phyloP scores from a whole-genome alignment of 1,140 invertebrate species.

The Leucophenga varia region DNA sequence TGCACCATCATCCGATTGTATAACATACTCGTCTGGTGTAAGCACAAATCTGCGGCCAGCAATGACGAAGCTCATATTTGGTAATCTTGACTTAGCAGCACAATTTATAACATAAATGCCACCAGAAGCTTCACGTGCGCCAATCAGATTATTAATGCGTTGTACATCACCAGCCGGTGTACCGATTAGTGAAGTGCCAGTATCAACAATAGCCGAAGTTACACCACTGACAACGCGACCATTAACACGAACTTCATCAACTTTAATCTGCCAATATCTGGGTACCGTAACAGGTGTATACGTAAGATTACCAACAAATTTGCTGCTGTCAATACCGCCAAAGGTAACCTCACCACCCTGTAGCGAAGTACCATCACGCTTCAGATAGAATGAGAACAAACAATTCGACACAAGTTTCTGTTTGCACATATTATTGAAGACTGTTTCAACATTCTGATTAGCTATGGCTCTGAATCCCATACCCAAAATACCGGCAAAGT shows the following conservation, averaged over 20 bases:
- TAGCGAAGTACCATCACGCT: constrained; percentile 45
- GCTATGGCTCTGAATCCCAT: constrained; percentile 85
- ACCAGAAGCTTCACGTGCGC: constrained; percentile 16
- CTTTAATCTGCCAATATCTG: constrained; percentile 37
- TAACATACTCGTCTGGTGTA: constrained; percentile 21
- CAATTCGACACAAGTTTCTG: constrained; percentile 75
- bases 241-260: constrained; percentile 14
- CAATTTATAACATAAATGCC: constrained; percentile 23
- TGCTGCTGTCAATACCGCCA: constrained; percentile 21
- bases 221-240: constrained; percentile 32
- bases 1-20: constrained; percentile 13
- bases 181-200: constrained; percentile 72
- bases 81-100: constrained; percentile 12
- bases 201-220: constrained; percentile 71
- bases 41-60: constrained; percentile 19
- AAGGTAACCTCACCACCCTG: constrained; percentile 25
- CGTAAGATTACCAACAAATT: constrained; percentile 18
- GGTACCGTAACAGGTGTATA: constrained; percentile 26
- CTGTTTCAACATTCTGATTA: constrained; percentile 82
- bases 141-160: constrained; percentile 29
- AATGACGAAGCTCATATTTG: constrained; percentile 23
- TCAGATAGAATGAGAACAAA: constrained; percentile 94
- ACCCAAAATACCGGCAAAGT: constrained; percentile 94
- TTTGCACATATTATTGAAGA: constrained; percentile 90
- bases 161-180: constrained; percentile 65